Base-by-base conservation (phyloP, 64 coral and sea anemone species). In the Dendronephthya gigantea region DNA sequence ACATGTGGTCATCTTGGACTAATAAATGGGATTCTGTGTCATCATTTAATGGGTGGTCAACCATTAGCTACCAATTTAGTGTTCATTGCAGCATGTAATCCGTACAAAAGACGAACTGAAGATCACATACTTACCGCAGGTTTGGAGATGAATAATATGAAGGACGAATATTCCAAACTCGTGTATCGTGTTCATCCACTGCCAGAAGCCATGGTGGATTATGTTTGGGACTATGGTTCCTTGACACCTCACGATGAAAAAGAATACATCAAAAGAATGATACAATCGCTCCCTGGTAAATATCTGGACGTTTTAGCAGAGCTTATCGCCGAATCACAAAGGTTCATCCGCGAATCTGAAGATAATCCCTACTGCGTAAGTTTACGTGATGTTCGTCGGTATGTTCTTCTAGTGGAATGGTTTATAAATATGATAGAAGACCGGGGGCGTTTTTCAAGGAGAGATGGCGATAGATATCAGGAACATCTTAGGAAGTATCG, bases 161-260 rank as follows among this genome's bases (percentile, higher is more conserved):
- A 58, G 30, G 92, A 94, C 40, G 89, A 94, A 50, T 94, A 88
- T 52, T 94, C 92, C 22, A 86, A 94, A 41, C 70, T 90, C 66
- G 92, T 91, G 2, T 94, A 94, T 48, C 83, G 92, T 15, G 89
- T 94, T 3, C 92, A 94, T 83, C 92, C 92, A 33, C 16, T 94
- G 23, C 92, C 92, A 13, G 92, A 94, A 84, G 90, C 92, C 34
- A 94, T 94, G 92, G 88, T 90, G 34, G 92, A 94, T 86, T 94
- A 90, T 72, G 92, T 94, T 4, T 94, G 92, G 92, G 92, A 94
- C 49, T 94, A 94, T 83, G 92, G 92, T 28, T 90, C 92, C 8
- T 85, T 94, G 9, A 85, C 83, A 51, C n/a, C 66, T 4, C 39
- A 86, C 5, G 92, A 94, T 75, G 92, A 94, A 52, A 35, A 47